Evolutionary conservation across 2,113 vertebrate genomes (phyloP), one percentile per base, ranked within the genome.

Genomic region (Oncorhynchus gorbuscha): DNA sequence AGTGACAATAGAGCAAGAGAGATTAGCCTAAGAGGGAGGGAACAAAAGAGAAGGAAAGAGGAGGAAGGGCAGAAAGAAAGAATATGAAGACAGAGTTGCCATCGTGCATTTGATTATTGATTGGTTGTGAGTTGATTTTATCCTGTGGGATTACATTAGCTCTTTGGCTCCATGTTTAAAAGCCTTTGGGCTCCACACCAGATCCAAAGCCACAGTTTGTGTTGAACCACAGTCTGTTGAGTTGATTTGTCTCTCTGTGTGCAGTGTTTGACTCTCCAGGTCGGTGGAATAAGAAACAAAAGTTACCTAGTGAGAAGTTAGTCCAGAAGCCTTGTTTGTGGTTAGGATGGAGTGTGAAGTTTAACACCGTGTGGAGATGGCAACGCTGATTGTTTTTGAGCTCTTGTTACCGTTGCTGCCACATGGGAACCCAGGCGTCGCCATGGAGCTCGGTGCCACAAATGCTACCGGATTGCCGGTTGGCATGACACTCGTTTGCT

Each of bases 401-500:
- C 68, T 72, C 71, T 20, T 0, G 28, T 71, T 22, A n/a, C 55
- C 1, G 77, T 74, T 78, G 8, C 80, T 62, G n/a, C 79, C n/a
- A 0, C 78, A 76, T 26, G 66, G 70, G 73, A 84, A 77, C 22
- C 65, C 68, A 59, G 28, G 62, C 32, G 73, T 83, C 68, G 71
- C 71, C 69, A 64, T 71, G 73, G 62, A 35, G 71, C 76, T 66
- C 48, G 8, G 39, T 0, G 39, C 39, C 39, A 39, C 8, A 8
- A 69, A 76, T 78, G 79, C 72, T 61, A 9, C 6, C 74, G 84
- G 82, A 88, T 26, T 5, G 76, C 74, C 75, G 78, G 91, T 89
- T 86, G 75, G 84, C 77, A 89, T 86, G 85, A 86, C 85, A 73
- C 75, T 83, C 59, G 80, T 83, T 90, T 81, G 76, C 91, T 84